Conservation (phyloP, 2,113 vertebrate species). For the Pogona vitticeps region DNA sequence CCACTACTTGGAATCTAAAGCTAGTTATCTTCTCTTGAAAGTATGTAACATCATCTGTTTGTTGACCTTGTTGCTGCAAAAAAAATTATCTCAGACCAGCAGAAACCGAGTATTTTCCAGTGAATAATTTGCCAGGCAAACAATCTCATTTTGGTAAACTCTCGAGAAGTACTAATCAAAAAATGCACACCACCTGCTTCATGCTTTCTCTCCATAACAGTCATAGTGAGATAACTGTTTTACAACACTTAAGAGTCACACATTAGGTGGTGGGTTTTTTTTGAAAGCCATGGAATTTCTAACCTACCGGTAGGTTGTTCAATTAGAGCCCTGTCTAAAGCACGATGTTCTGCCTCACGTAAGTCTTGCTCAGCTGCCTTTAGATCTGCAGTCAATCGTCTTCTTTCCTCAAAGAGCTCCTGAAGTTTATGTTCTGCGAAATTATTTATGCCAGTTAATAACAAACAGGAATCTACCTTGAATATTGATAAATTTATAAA, state of each 20-base stretch:
- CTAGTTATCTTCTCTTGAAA: no score
- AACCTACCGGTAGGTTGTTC: background rate
- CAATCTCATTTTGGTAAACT: no score
- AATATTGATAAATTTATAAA: background rate
- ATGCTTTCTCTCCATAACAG: background rate
- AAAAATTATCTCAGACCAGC: no score
- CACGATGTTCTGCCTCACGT: background rate
- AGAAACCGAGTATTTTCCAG: no score
- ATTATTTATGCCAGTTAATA: background rate
- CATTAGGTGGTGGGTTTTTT: background rate
- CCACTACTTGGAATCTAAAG: no score
- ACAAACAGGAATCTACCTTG: background rate
- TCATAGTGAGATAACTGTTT: background rate
- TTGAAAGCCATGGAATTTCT: background rate
- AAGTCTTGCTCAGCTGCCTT: background rate
- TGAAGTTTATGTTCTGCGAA: conserved; percentile 6
- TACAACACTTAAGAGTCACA: background rate
- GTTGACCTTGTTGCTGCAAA: no score
- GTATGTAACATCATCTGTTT: no score
- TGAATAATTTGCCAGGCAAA: no score
- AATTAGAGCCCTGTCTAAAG: background rate
- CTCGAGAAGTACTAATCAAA: no score
- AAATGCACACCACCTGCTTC: background rate
- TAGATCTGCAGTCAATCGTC: background rate
- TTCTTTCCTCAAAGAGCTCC: background rate